Base-by-base conservation (phyloP, 2,797 vertebrate genomes). In the Sebastes hopkinsi region DNA sequence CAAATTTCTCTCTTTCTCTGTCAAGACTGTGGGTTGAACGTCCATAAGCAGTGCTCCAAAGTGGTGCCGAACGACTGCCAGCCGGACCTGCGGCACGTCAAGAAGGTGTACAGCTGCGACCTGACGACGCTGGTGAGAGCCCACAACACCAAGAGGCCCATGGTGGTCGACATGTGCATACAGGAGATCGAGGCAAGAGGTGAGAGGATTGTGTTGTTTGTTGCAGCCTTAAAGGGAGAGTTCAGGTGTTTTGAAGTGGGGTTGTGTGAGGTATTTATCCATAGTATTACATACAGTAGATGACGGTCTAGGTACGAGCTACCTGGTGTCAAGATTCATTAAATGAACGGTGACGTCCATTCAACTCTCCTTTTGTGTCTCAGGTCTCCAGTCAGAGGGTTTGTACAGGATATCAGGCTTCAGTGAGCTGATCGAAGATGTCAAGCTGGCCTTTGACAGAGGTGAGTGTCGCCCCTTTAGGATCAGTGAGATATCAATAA, bases 161-260 rank as follows among this genome's bases (percentile, higher is more conserved):
- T 99, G 99, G 99, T 99, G 81, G 98, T 99, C 22, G 98, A 99
- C 92, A 99, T 99, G 99, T 99, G 99, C 95, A 98, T 99, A 90
- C 96, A 98, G 90, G 99, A 99, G 87, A 97, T 99, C 23, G 99
- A 99, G 85, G 96, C 97, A 4, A 94, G 99, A 97, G 99, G 99
- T 99, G 94, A 97, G 96, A 72, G 18, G 34, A 36, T 23, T 30
- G 9, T 29, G 36, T 75, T 64, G 46, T 71, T 83, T 70, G 25
- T 74, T 72, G 61, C 42, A 18, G 42, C 42, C 42, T 46, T 46
- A 20, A 46, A 46, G 42, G 42, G 16, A 46, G 5, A 46, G 16
- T 20, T 46, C 42, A 20, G 42, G 16, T 20, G 18, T 50, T 50
- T 50, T 14, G 38, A 42, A 42, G 13, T 42, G 38, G 38, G 38